Evolutionary conservation across 1,140 invertebrate species (phyloP), one percentile per base, ranked within the genome.

Genomic region (Drosophila watanabei): DNA sequence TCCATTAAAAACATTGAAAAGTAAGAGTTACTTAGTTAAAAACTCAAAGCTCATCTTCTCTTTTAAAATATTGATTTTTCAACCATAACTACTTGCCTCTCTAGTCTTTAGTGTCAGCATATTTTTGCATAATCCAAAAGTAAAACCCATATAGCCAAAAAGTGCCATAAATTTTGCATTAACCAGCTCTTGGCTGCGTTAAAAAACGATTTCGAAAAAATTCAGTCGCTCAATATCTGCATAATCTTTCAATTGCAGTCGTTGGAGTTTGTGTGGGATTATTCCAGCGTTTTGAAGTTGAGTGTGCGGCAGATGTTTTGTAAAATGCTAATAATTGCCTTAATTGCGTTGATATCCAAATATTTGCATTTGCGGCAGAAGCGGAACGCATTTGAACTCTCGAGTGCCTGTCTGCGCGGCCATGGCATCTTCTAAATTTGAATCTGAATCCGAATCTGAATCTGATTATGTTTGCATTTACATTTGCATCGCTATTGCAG

Each of bases 261-360:
- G 37, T 20, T 59, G 32, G 18, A 41, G 39, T 59, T 30, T 20
- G 71, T 48, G 39, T 56, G 70, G 70, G 51, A 57, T 57, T 63
- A 51, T 56, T 48, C 8, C 30, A 28, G 49, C 37, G 62, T 66
- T 59, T 70, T 62, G 49, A 45, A 69, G 64, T 71, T 70, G 48
- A 63, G 60, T 64, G 60, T 64, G 52, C 61, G 52, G 49, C 84
- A 88, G 80, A 87, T 78, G 84, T 70, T 66, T 56, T 56, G 57
- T 58, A 51, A 72, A 77, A 77, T 75, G 75, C 65, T 59, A 72
- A 83, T 79, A 73, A 85, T 82, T 85, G 63, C 75, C 70, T 64
- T 82, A 82, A 90, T 85, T 89, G 70, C 82, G 76, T 66, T 76
- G 58, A 76, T 76, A 85, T 69, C 35, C 71, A 75, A 75, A 75